Evolutionary conservation across 2,113 vertebrate species (phyloP).

Genomic region (Ahaetulla prasina): DNA sequence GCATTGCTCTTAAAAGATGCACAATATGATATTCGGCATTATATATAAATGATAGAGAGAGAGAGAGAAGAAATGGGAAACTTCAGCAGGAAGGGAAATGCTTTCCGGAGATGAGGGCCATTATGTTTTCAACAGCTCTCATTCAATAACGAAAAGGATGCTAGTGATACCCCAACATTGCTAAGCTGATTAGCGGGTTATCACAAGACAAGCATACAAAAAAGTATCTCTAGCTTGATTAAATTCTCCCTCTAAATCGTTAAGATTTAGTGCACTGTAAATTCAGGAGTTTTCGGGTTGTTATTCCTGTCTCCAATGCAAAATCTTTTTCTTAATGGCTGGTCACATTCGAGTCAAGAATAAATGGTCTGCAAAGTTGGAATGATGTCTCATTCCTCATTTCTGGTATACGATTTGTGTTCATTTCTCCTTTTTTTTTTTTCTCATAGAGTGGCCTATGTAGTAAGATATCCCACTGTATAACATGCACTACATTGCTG

Average conservation of each 20-base stretch:
- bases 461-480: neutral
- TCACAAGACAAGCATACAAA: neutral
- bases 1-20: neutral
- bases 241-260: neutral
- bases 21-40: neutral
- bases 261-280: neutral
- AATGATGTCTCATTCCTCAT: neutral
- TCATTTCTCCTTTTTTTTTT: neutral
- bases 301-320: neutral
- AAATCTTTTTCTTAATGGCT: neutral
- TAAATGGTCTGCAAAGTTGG: neutral
- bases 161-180: neutral
- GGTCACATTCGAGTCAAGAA: neutral
- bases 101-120: neutral
- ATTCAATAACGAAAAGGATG: neutral
- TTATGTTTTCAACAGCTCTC: neutral
- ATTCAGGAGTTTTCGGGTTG: neutral
- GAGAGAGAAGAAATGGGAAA: neutral
- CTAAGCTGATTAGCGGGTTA: neutral
- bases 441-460: neutral
- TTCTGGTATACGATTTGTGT: neutral
- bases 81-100: neutral
- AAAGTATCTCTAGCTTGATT: neutral
- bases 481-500: neutral
- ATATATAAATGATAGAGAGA: neutral